Percentiles rank a stretch among this genome's conserved stretches.
Evolutionary conservation across 2,113 vertebrate species (phyloP).

Genomic region (Gallinago jamesoni): DNA sequence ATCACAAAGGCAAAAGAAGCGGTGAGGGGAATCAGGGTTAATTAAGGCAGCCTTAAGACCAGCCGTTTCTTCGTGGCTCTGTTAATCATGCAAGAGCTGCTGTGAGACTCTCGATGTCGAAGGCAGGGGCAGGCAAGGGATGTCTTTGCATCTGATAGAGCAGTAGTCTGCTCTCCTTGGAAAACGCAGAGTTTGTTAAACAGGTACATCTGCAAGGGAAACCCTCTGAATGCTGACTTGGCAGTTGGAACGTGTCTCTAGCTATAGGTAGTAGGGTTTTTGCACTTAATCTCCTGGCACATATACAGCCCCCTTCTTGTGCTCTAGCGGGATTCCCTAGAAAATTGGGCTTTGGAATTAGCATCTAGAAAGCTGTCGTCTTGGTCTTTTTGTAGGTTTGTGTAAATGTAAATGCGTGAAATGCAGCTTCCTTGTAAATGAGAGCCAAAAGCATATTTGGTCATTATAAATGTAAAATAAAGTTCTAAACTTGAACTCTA

Average conservation of each 20-base stretch:
- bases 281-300: neutral
- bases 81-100: neutral
- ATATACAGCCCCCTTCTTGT: neutral
- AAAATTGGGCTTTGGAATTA: neutral
- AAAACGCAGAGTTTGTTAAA: neutral
- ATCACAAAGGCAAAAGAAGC: neutral
- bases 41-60: conserved; percentile 7
- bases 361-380: neutral
- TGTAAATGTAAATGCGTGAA: neutral
- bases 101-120: neutral
- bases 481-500: neutral
- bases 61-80: neutral
- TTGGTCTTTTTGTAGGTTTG: neutral
- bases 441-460: neutral
- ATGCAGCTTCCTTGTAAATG: neutral
- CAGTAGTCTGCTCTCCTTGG: neutral
- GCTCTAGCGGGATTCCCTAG: neutral
- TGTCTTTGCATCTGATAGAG: neutral
- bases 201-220: neutral
- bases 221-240: neutral
- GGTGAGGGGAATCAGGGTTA: neutral
- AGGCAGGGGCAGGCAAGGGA: neutral
- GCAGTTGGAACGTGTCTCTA: neutral
- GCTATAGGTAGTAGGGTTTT: neutral
- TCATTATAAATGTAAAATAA: neutral